phyloP scores from a whole-genome alignment of 2,888 invertebrate species.

The Nomada ferruginata region DNA sequence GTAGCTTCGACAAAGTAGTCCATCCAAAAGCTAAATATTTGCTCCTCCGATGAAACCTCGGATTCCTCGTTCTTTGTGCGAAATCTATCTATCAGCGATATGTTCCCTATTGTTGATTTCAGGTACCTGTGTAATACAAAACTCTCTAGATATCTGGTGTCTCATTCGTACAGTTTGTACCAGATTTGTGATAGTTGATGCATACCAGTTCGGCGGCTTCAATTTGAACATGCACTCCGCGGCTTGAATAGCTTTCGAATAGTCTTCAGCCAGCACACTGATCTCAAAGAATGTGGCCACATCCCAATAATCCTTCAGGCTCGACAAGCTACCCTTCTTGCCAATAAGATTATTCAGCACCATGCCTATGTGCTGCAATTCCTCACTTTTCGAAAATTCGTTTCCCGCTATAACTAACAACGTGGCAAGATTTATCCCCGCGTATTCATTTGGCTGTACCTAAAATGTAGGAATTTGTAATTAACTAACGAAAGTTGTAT shows the following conservation, averaged over 20 bases:
- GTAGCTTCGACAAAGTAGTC: constrained; percentile 99
- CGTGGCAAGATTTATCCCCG: constrained; percentile 99
- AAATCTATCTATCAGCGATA: constrained; percentile 96
- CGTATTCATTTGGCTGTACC: constrained; percentile 99
- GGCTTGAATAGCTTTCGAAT: constrained; percentile 97
- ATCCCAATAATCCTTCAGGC: constrained; percentile 99
- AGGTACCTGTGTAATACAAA: constrained; percentile 88
- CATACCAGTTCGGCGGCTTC: constrained; percentile 93
- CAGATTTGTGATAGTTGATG: not conserved
- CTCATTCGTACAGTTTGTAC: not conserved
- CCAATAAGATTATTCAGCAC: constrained; percentile 98
- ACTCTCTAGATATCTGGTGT: not conserved
- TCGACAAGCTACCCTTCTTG: constrained; percentile 97
- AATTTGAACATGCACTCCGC: constrained; percentile 97
- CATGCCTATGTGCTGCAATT: constrained; percentile 96
- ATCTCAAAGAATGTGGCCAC: constrained; percentile 99
- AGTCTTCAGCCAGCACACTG: constrained; percentile 98
- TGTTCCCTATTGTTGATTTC: constrained; percentile 98
- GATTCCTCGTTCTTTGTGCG: constrained; percentile 91
- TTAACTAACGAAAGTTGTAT: not conserved
- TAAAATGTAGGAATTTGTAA: constrained; percentile 43
- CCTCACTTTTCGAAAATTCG: constrained; percentile 96
- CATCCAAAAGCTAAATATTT: constrained; percentile 98
- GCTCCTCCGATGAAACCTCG: constrained; percentile 91
- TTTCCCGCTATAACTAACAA: constrained; percentile 98